Evolutionary conservation across 1,140 invertebrate genomes (phyloP).

Genomic region (Camponotus vicinus): DNA sequence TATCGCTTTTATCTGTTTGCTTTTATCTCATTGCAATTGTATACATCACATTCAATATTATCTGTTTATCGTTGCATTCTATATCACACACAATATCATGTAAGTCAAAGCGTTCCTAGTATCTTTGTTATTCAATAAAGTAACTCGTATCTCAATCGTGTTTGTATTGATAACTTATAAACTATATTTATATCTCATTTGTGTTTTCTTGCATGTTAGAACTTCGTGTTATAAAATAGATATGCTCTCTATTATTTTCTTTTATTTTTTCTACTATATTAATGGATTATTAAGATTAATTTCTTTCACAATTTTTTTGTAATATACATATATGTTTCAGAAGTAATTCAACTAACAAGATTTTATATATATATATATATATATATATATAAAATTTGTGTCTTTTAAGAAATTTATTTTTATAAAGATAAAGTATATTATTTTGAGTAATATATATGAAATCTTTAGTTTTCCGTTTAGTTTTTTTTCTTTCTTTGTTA

Average conservation of each 20-base stretch:
- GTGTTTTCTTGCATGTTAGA: constrained; percentile 27
- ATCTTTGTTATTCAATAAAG: constrained; percentile 13
- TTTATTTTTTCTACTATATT: constrained; percentile 15
- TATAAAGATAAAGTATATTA: constrained; percentile 64
- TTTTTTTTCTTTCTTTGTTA: constrained; percentile 16
- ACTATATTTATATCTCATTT: not conserved
- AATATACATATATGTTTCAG: constrained; percentile 5
- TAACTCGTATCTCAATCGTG: not conserved
- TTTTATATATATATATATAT: no score
- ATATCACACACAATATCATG: not conserved
- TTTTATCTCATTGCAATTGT: not conserved
- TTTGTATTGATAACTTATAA: not conserved
- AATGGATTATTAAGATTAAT: constrained; percentile 31
- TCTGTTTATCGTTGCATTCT: constrained; percentile 14
- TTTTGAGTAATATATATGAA: constrained; percentile 7
- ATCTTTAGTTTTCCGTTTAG: constrained; percentile 26
- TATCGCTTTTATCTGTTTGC: constrained; percentile 26
- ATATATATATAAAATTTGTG: not conserved
- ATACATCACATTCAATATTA: constrained; percentile 8
- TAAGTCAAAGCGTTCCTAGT: constrained; percentile 8
- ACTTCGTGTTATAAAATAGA: constrained; percentile 11
- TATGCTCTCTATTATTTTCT: not conserved
- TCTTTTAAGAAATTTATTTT: constrained; percentile 68
- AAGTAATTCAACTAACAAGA: constrained; percentile 17
- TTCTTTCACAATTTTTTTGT: constrained; percentile 46